Conservation (phyloP, 2,797 vertebrate genomes). For the Rhinoraja longicauda region DNA sequence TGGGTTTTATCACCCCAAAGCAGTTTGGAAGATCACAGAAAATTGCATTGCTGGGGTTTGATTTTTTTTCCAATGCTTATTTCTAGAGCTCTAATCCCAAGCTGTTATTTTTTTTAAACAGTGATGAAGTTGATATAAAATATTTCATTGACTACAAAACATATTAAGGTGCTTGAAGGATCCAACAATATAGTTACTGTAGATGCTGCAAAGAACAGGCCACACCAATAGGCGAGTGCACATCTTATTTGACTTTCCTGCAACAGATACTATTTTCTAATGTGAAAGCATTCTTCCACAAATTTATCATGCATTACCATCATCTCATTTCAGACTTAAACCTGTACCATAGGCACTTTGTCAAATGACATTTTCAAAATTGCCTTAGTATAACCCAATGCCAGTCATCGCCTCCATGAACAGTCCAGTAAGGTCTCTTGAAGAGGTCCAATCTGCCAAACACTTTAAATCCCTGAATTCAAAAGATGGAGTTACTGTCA, state of each 20-base stretch:
- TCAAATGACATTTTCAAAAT: constrained; percentile 29
- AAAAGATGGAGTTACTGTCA: constrained; percentile 13
- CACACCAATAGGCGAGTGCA: constrained; percentile 6
- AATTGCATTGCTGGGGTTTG: constrained; percentile 32
- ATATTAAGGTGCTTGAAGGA: constrained; percentile 32
- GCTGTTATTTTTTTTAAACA: not conserved
- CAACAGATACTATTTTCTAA: constrained; percentile 32
- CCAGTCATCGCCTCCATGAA: constrained; percentile 4
- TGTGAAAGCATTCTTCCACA: constrained; percentile 28
- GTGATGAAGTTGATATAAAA: constrained; percentile 16
- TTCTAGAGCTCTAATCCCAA: not conserved
- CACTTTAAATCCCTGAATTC: constrained; percentile 38
- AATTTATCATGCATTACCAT: constrained; percentile 28
- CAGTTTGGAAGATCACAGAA: constrained; percentile 30
- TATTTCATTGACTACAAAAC: constrained; percentile 24
- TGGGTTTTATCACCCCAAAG: constrained; percentile 6
- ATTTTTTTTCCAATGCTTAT: not conserved
- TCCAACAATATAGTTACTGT: constrained; percentile 24
- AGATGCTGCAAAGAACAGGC: constrained; percentile 38
- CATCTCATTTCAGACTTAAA: constrained; percentile 29
- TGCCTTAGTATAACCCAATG: constrained; percentile 21
- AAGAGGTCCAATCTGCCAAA: constrained; percentile 22
- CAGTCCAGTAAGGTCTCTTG: constrained; percentile 22
- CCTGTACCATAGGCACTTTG: constrained; percentile 37
- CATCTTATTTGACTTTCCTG: constrained; percentile 35